These are phyloP conservation scores for Zophobas atratus DNA, from an alignment of 1,140 invertebrate species.

Conservation along the genomic window DNA sequence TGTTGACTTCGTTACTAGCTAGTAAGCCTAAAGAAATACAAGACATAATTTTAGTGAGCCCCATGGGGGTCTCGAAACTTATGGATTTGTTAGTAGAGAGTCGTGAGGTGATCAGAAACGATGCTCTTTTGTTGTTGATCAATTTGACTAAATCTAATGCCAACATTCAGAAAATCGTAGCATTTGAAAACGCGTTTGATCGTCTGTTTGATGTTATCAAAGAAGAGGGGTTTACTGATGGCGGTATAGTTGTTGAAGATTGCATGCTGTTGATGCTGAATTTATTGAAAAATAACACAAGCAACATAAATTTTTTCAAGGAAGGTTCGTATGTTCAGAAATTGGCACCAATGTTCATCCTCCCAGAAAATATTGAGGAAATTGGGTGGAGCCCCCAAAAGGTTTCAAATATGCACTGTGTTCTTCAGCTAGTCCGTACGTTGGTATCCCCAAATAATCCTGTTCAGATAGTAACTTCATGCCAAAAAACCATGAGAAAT, in stretches of 20 bases:
- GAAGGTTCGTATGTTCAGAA: constrained; percentile 96
- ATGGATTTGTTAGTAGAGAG: constrained; percentile 96
- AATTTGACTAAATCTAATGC: constrained; percentile 96
- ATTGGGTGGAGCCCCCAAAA: constrained; percentile 95
- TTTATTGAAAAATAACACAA: constrained; percentile 94
- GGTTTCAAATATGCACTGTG: constrained; percentile 93
- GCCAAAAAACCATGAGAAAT: constrained; percentile 91
- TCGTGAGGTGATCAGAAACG: constrained; percentile 97
- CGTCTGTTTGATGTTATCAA: constrained; percentile 93
- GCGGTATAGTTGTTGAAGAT: constrained; percentile 98
- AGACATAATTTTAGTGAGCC: constrained; percentile 94
- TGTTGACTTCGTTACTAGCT: constrained; percentile 86
- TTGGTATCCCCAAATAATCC: constrained; percentile 66
- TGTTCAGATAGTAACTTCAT: constrained; percentile 77
- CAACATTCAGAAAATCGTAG: constrained; percentile 99
- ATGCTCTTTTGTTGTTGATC: constrained; percentile 93
- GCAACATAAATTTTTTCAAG: constrained; percentile 99
- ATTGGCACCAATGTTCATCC: constrained; percentile 89
- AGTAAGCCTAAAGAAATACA: constrained; percentile 94
- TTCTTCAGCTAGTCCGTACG: constrained; percentile 91
- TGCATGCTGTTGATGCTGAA: constrained; percentile 96
- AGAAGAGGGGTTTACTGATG: constrained; percentile 94
- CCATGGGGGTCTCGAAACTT: constrained; percentile 97
- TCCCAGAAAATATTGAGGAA: constrained; percentile 80
- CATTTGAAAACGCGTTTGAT: constrained; percentile 99